A percentile compares a stretch with the other conserved stretches of the same genome.
These are phyloP conservation scores for Onychostruthus taczanowskii DNA, from an alignment of 2,113 vertebrate genomes.

Conservation along the genomic window DNA sequence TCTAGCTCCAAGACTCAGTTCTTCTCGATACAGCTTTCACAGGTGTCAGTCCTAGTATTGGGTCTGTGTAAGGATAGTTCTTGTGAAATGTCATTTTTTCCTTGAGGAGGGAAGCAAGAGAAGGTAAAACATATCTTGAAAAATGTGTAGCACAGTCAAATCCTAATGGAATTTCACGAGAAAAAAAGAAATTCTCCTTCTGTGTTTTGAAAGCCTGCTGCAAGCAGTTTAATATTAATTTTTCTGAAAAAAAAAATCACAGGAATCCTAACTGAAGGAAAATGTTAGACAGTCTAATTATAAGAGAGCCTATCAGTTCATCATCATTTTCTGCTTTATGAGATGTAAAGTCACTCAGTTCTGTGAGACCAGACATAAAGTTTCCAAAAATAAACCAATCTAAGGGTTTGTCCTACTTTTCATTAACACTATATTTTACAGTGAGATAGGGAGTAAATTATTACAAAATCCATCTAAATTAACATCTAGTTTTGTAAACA, in stretches of 20 bases:
- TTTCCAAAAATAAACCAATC: not conserved
- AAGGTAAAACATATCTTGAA: not conserved
- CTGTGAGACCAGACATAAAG: not conserved
- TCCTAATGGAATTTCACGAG: not conserved
- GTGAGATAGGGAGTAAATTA: not conserved
- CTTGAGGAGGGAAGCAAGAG: not conserved
- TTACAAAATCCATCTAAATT: not conserved
- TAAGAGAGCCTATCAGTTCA: not conserved
- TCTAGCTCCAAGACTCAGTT: not conserved
- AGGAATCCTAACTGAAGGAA: not conserved
- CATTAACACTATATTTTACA: not conserved
- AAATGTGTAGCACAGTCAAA: not conserved
- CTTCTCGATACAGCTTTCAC: rapidly evolving
- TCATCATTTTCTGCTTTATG: not conserved
- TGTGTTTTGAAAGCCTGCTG: not conserved
- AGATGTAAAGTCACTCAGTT: not conserved
- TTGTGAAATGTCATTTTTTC: not conserved
- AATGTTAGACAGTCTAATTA: not conserved
- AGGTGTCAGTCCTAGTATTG: rapidly evolving
- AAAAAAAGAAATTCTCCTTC: not conserved
- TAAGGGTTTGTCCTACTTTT: not conserved
- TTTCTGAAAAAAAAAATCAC: not conserved
- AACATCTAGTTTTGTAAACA: not conserved
- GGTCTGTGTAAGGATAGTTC: not conserved
- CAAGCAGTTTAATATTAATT: not conserved